These are phyloP conservation scores for Styela clava DNA, from an alignment of 23 tunicate genomes.

Conservation along the genomic window DNA sequence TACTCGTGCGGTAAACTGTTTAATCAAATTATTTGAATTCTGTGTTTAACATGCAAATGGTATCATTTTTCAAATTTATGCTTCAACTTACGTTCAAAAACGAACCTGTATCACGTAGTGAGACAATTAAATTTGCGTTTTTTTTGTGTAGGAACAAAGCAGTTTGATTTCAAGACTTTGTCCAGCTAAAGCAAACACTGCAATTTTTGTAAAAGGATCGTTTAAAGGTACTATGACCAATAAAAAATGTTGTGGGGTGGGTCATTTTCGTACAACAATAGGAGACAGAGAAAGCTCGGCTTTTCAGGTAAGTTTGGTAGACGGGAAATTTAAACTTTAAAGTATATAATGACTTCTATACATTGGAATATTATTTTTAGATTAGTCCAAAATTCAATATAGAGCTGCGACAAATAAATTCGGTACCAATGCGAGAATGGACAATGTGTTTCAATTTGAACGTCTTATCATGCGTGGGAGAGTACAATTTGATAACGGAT, in stretches of 20 bases:
- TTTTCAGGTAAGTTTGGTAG: conserved; percentile 6
- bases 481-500: not conserved
- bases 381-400: not conserved
- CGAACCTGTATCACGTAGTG: too few relatives aligned
- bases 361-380: not conserved
- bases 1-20: too few relatives aligned
- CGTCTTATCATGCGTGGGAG: not conserved
- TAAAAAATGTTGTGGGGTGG: conserved; percentile 9
- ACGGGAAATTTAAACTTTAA: not conserved
- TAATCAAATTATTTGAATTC: too few relatives aligned
- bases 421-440: not conserved
- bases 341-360: too few relatives aligned
- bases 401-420: not conserved
- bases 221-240: not conserved
- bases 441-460: conserved; percentile 1
- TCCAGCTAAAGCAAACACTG: not conserved
- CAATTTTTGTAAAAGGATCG: not conserved
- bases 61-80: too few relatives aligned
- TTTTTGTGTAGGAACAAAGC: too few relatives aligned
- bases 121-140: too few relatives aligned
- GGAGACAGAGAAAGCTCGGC: not conserved
- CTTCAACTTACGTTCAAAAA: too few relatives aligned
- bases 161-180: too few relatives aligned
- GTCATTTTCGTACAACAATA: conserved; percentile 2
- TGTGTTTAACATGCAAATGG: too few relatives aligned